phyloP scores from a whole-genome alignment of 2,888 invertebrate species.

The Belgica antarctica region DNA sequence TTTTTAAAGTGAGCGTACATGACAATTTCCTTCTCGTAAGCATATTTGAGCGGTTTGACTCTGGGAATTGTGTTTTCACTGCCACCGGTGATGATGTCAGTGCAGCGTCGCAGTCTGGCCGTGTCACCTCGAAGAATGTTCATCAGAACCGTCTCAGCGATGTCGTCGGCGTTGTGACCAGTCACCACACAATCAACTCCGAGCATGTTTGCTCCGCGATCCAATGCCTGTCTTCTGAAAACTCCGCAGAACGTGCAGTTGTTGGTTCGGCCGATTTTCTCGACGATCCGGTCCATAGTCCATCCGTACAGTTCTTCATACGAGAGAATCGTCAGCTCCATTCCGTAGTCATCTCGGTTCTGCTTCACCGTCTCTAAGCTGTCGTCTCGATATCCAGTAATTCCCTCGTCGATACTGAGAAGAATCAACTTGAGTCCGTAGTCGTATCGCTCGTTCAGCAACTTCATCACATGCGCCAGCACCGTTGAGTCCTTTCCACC shows the following conservation, averaged over 20 bases:
- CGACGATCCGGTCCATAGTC: slow-evolving; percentile 99
- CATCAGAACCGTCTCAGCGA: slow-evolving; percentile 98
- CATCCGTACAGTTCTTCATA: slow-evolving; percentile 98
- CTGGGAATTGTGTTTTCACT: slow-evolving; percentile 78
- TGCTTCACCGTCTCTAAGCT: slow-evolving; percentile 94
- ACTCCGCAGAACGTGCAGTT: slow-evolving; percentile 97
- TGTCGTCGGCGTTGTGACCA: slow-evolving; percentile 95
- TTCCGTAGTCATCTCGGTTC: slow-evolving; percentile 88
- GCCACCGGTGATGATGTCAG: slow-evolving; percentile 80
- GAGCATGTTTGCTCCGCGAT: slow-evolving; percentile 86
- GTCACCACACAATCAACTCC: slow-evolving; percentile 93
- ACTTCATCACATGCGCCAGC: slow-evolving; percentile 87
- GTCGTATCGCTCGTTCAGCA: slow-evolving; percentile 82
- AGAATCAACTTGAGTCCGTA: slow-evolving; percentile 88
- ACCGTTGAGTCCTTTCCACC: slow-evolving; percentile 98
- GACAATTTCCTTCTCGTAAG: slow-evolving; percentile 98
- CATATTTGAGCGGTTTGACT: slow-evolving; percentile 94
- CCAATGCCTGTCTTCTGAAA: slow-evolving; percentile 92
- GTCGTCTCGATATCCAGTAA: slow-evolving; percentile 93
- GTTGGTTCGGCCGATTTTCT: slow-evolving; percentile 79
- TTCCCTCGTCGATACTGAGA: slow-evolving; percentile 97
- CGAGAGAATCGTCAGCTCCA: slow-evolving; percentile 91
- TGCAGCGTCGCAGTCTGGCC: slow-evolving; percentile 87
- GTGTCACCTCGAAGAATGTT: slow-evolving; percentile 96
- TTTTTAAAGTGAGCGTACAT: slow-evolving; percentile 98